Conservation (phyloP, 2,113 vertebrate genomes). For the Fregata magnificens region DNA sequence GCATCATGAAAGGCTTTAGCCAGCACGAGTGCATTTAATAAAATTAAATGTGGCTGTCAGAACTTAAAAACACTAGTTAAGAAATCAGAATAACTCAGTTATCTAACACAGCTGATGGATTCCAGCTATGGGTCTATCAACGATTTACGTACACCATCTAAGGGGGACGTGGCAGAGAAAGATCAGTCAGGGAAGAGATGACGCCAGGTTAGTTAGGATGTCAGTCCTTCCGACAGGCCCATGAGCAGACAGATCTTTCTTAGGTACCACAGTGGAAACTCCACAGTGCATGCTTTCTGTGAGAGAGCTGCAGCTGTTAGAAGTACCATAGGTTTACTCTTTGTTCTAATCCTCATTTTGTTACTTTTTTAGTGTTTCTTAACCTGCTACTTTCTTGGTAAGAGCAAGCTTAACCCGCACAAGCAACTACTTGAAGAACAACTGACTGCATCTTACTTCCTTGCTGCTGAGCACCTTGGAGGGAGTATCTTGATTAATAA, state of each 20-base stretch:
- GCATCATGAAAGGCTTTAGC: background rate
- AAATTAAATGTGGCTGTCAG: background rate
- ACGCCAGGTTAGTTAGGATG: background rate
- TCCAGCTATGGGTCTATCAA: accelerated
- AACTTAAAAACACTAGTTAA: background rate
- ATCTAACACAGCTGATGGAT: background rate
- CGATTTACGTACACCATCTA: accelerated
- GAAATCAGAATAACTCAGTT: background rate
- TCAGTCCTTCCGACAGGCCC: background rate
- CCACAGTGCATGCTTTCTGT: background rate
- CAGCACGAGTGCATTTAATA: background rate
- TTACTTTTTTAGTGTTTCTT: background rate
- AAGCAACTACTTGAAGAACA: background rate
- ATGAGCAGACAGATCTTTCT: background rate
- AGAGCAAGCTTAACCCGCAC: background rate
- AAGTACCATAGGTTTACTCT: background rate
- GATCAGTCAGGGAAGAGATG: background rate
- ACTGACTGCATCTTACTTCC: background rate
- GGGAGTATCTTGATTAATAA: background rate
- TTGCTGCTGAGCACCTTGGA: background rate
- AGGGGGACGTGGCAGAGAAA: background rate
- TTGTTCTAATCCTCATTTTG: background rate
- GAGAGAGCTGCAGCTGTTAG: background rate
- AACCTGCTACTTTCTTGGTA: background rate
- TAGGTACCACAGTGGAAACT: background rate